Evolutionary conservation across 2,113 vertebrate species (phyloP).

Genomic region (Chloebia gouldiae): DNA sequence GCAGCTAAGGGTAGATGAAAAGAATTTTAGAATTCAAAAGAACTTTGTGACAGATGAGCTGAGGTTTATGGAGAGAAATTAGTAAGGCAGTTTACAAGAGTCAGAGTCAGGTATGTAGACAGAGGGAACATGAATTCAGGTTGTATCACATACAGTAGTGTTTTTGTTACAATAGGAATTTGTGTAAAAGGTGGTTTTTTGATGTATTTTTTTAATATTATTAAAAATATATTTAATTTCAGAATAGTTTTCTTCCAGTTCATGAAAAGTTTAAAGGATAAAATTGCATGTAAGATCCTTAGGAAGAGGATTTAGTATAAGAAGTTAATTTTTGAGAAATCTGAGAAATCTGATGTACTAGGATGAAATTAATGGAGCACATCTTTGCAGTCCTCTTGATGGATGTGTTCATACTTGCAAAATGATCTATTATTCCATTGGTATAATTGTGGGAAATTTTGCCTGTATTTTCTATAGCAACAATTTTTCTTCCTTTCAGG

Average conservation of each 20-base stretch:
- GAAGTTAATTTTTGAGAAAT: not conserved
- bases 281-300: not conserved
- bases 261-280: not conserved
- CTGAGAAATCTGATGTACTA: not conserved
- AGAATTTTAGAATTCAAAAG: not conserved
- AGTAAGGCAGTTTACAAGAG: not conserved
- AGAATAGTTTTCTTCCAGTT: not conserved
- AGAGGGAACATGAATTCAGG: not conserved
- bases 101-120: not conserved
- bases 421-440: not conserved
- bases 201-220: not conserved
- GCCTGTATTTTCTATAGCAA: not conserved
- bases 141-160: not conserved
- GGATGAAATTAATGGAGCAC: not conserved
- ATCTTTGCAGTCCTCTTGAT: not conserved
- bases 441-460: not conserved
- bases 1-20: not conserved
- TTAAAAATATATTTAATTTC: not conserved
- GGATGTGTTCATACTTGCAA: not conserved
- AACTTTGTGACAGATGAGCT: not conserved
- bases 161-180: not conserved
- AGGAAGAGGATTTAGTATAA: not conserved
- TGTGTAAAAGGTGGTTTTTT: not conserved
- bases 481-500: conserved; percentile 68
- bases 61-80: not conserved